Conservation (phyloP, 2,888 invertebrate species). For the Gibbula magus region DNA sequence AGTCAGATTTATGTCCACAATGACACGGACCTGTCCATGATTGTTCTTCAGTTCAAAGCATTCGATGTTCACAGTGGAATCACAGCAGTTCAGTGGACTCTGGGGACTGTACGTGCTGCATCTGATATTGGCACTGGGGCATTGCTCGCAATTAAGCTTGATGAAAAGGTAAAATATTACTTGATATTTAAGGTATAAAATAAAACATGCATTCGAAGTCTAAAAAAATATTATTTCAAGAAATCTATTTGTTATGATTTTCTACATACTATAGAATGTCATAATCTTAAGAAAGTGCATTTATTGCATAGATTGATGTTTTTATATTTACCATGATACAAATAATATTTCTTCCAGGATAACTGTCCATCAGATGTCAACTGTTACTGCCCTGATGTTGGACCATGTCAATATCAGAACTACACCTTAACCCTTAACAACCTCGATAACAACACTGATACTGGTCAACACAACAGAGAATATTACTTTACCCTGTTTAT, state of each 20-base stretch:
- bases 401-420: conserved; percentile 40
- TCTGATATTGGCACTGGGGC: conserved; percentile 21
- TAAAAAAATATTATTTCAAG: too few species aligned
- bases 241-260: too few species aligned
- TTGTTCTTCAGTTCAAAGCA: conserved; percentile 46
- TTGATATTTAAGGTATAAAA: too few species aligned
- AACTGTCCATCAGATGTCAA: neutral
- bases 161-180: neutral
- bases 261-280: too few species aligned
- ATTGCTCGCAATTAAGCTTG: conserved; percentile 6
- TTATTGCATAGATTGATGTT: too few species aligned
- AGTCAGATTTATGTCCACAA: too few species aligned
- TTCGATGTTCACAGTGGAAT: conserved; percentile 55
- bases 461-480: conserved; percentile 51
- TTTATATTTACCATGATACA: too few species aligned
- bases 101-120: conserved; percentile 9
- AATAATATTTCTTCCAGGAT: too few species aligned
- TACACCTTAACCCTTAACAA: conserved; percentile 40
- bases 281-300: too few species aligned
- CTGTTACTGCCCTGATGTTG: conserved; percentile 50
- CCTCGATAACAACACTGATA: conserved; percentile 36
- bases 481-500: conserved; percentile 49
- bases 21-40: conserved; percentile 48
- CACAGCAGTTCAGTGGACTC: conserved; percentile 26
- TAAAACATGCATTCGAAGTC: too few species aligned